Percentiles rank a stretch among this genome's conserved stretches.
Evolutionary conservation across 2,888 invertebrate species (phyloP).

Genomic region (Tachystola acroxantha): DNA sequence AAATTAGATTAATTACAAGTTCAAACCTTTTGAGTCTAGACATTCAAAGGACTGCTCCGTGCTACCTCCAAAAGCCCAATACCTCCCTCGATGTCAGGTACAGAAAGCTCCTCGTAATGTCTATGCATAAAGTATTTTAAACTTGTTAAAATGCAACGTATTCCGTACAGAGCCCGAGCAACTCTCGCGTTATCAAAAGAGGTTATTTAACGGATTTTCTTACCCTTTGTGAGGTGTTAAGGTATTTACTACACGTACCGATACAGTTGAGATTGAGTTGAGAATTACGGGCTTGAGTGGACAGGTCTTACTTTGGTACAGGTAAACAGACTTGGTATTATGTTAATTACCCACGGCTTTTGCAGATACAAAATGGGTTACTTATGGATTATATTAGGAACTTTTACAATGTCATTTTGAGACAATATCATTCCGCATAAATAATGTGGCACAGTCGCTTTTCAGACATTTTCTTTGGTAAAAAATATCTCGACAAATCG

Average conservation of each 20-base stretch:
- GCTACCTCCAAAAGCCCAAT: neutral
- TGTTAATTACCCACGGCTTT: no score
- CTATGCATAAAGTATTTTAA: constrained; percentile 77
- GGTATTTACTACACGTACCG: constrained; percentile 21
- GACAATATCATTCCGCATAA: no score
- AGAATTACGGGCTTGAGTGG: constrained; percentile 1
- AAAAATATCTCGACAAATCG: no score
- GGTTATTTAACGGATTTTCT: constrained; percentile 47
- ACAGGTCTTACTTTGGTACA: neutral
- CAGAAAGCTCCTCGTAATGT: constrained; percentile 57
- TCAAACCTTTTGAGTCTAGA: no score
- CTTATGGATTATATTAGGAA: no score
- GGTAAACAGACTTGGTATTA: no score
- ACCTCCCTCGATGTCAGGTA: constrained; percentile 1
- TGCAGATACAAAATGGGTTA: no score
- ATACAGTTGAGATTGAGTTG: constrained; percentile 10
- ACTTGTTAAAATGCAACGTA: constrained; percentile 75
- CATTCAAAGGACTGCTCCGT: no score
- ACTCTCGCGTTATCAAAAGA: constrained; percentile 40
- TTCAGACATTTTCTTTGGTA: no score
- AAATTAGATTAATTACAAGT: no score
- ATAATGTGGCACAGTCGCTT: no score
- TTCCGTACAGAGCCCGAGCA: constrained; percentile 33
- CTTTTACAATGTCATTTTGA: no score
- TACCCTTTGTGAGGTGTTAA: constrained; percentile 44